phyloP scores from a whole-genome alignment of 2,888 invertebrate species.

The Stramonita haemastoma region DNA sequence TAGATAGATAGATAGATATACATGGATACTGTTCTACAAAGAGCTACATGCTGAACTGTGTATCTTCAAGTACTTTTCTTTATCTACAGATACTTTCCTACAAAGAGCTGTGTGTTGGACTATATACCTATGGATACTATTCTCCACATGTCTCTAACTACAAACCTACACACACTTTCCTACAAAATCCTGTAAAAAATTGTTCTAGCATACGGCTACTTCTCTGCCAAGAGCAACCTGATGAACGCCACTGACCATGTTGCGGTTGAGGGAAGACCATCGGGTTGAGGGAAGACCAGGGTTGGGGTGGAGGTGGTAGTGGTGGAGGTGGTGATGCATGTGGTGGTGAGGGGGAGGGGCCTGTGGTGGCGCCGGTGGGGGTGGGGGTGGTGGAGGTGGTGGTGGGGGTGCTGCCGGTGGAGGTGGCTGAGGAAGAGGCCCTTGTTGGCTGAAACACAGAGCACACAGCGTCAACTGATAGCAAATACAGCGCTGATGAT shows the following conservation, averaged over 20 bases:
- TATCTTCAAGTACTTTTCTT: too few species aligned
- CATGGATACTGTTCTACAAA: too few species aligned
- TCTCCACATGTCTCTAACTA: neutral
- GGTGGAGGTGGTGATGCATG: conserved; percentile 88
- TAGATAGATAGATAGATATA: too few species aligned
- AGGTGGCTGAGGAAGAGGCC: conserved; percentile 80
- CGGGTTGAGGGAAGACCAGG: conserved; percentile 64
- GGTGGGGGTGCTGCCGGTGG: conserved; percentile 79
- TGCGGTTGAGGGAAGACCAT: conserved; percentile 34
- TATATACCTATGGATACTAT: neutral
- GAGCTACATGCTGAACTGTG: too few species aligned
- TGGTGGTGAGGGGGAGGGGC: conserved; percentile 80
- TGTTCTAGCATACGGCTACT: too few species aligned
- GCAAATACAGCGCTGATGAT: neutral
- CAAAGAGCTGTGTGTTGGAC: too few species aligned
- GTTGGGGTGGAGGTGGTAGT: conserved; percentile 81
- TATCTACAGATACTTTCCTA: too few species aligned
- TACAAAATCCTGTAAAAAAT: too few species aligned
- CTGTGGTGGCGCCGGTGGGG: conserved; percentile 39
- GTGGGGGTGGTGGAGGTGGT: conserved; percentile 84
- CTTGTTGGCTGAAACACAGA: conserved; percentile 32
- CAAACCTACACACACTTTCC: too few species aligned
- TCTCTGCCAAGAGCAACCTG: too few species aligned
- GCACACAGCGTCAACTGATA: neutral
- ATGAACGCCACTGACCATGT: conserved; percentile 33